Evolutionary conservation across 2,888 invertebrate species (phyloP).

Genomic region (Lithophane semibrunnea): DNA sequence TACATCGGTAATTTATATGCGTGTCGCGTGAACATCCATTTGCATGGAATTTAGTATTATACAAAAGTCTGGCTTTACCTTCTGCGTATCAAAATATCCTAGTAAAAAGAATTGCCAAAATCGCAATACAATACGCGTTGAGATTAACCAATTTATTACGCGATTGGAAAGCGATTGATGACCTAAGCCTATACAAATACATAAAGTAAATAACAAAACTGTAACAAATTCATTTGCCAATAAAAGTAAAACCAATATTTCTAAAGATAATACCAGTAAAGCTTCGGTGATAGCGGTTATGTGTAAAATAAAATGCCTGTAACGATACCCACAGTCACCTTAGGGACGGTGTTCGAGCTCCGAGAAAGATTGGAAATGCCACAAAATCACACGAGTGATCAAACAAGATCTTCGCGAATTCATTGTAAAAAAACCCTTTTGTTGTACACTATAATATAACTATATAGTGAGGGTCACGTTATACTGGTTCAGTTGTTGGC

Average conservation of each 20-base stretch:
- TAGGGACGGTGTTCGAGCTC: slow-evolving; percentile 48
- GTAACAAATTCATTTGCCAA: slow-evolving; percentile 10
- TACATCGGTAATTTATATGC: slow-evolving; percentile 52
- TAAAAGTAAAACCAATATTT: slow-evolving; percentile 21
- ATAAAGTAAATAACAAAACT: background rate
- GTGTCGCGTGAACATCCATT: slow-evolving; percentile 52
- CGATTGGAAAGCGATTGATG: slow-evolving; percentile 5
- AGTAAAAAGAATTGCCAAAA: slow-evolving; percentile 12
- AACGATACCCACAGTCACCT: slow-evolving; percentile 46
- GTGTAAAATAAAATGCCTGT: slow-evolving; percentile 46
- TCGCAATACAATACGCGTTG: slow-evolving; percentile 20
- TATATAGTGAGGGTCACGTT: slow-evolving; percentile 32
- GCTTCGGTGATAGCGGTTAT: slow-evolving; percentile 17
- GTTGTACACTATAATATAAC: slow-evolving; percentile 32
- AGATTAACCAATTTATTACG: slow-evolving; percentile 36
- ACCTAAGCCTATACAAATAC: background rate
- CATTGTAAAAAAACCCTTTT: slow-evolving; percentile 58
- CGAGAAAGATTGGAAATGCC: slow-evolving; percentile 67
- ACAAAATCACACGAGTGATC: slow-evolving; percentile 64
- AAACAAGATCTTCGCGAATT: slow-evolving; percentile 57
- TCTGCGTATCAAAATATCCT: slow-evolving; percentile 27
- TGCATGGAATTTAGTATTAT: slow-evolving; percentile 44
- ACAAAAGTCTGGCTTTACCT: slow-evolving; percentile 37
- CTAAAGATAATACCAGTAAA: slow-evolving; percentile 40
- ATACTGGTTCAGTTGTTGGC: slow-evolving; percentile 13